A percentile compares a stretch with the other conserved stretches of the same genome.
phyloP scores from a whole-genome alignment of 2,888 invertebrate species.

The Oscheius onirici region DNA sequence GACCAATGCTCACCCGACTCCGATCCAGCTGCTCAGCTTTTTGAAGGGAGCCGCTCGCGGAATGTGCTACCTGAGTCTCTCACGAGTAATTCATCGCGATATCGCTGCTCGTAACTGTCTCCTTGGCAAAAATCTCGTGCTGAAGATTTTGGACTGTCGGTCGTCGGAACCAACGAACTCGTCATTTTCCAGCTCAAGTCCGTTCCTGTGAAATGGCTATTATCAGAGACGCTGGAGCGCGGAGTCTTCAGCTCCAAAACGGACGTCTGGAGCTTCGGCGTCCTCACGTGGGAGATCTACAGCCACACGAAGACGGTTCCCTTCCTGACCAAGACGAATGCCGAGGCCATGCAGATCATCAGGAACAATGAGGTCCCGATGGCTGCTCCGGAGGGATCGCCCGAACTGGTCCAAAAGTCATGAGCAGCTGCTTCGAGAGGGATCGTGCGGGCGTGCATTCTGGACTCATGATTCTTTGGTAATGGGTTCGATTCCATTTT shows the following conservation, averaged over 20 bases:
- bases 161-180: slow-evolving; percentile 38
- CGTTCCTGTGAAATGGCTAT: slow-evolving; percentile 57
- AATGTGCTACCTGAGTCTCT: slow-evolving; percentile 24
- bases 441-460: no score
- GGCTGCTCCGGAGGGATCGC: slow-evolving; percentile 35
- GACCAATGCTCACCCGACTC: slow-evolving; percentile 21
- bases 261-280: slow-evolving; percentile 56
- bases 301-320: slow-evolving; percentile 41
- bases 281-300: slow-evolving; percentile 56
- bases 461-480: no score
- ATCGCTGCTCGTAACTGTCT: slow-evolving; percentile 47
- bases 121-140: slow-evolving; percentile 31
- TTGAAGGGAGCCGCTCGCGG: slow-evolving; percentile 13
- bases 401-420: slow-evolving; percentile 32
- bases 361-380: neutral
- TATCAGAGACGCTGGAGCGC: slow-evolving; percentile 52
- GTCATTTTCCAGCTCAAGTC: slow-evolving; percentile 49
- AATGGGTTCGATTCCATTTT: no score
- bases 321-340: slow-evolving; percentile 46
- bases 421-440: slow-evolving; percentile 38
- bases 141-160: slow-evolving; percentile 51
- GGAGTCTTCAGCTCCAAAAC: slow-evolving; percentile 57
- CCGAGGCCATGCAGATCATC: slow-evolving; percentile 36
- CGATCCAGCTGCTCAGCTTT: slow-evolving; percentile 20
- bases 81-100: slow-evolving; percentile 45